These are phyloP conservation scores for Catharus fuscescens DNA, from an alignment of 2,113 vertebrate species.

Conservation along the genomic window DNA sequence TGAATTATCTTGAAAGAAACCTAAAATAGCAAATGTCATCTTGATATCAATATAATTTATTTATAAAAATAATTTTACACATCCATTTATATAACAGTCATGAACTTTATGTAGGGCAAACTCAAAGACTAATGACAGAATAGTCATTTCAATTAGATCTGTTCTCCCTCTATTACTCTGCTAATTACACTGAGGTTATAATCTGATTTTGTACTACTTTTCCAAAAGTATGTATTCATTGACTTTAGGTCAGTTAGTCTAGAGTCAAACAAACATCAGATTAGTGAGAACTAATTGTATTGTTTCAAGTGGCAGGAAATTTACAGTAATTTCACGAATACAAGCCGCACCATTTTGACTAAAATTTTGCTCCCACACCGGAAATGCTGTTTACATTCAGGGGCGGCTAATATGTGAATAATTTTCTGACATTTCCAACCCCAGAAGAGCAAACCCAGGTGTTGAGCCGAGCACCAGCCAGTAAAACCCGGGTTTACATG, in stretches of 20 bases:
- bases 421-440: too few relatives aligned
- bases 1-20: neutral
- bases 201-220: conserved; percentile 8
- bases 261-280: neutral
- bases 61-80: conserved; percentile 23
- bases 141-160: conserved; percentile 8
- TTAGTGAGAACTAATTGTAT: neutral
- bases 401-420: too few relatives aligned
- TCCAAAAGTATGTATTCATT: neutral
- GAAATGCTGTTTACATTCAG: too few relatives aligned
- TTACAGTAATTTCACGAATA: too few relatives aligned
- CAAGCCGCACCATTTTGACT: too few relatives aligned
- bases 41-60: conserved; percentile 2
- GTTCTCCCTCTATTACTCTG: neutral
- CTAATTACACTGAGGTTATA: neutral
- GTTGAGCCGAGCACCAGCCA: too few relatives aligned
- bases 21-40: neutral
- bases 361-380: too few relatives aligned
- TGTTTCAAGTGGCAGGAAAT: neutral
- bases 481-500: too few relatives aligned
- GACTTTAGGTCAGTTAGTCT: neutral
- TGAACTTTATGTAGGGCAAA: conserved; percentile 17
- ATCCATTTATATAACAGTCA: neutral
- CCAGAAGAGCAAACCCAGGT: too few relatives aligned
- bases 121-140: conserved; percentile 19